These are phyloP conservation scores for Ameiurus melas DNA, from an alignment of 2,113 vertebrate species.

Conservation along the genomic window DNA sequence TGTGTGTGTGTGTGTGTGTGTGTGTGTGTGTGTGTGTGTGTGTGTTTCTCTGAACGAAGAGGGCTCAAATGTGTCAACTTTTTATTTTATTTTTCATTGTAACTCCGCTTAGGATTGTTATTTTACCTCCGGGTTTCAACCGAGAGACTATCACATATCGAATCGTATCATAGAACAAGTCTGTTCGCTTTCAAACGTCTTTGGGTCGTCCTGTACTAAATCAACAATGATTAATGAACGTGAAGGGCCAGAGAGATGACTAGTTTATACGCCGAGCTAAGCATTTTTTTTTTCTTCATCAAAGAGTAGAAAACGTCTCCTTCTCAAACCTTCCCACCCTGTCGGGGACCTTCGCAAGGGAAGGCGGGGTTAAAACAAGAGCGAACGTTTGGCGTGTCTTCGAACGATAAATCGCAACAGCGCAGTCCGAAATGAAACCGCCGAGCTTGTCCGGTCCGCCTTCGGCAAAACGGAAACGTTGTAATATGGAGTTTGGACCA, in stretches of 20 bases:
- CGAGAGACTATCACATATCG: not conserved
- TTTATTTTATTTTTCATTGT: constrained; percentile 13
- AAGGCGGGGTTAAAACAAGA: no score
- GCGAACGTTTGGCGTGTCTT: not conserved
- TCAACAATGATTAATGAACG: not conserved
- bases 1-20: not conserved
- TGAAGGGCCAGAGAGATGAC: not conserved
- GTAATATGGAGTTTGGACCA: not conserved
- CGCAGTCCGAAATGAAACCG: not conserved
- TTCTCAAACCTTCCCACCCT: not conserved
- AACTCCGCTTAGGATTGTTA: not conserved
- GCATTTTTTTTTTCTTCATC: not conserved
- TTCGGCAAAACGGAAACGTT: not conserved
- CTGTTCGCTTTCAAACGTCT: constrained; percentile 1
- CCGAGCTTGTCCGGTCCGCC: not conserved
- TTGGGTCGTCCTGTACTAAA: not conserved
- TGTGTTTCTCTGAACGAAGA: not conserved
- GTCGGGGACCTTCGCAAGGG: no score
- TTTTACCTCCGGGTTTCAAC: constrained; percentile 12
- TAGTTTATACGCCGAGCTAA: not conserved
- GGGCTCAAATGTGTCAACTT: constrained; percentile 22
- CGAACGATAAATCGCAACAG: not conserved
- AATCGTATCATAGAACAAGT: not conserved
- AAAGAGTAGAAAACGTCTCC: not conserved
- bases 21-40: no score